Conservation (phyloP, 2,113 vertebrate species). For the Paramormyrops kingsleyae region DNA sequence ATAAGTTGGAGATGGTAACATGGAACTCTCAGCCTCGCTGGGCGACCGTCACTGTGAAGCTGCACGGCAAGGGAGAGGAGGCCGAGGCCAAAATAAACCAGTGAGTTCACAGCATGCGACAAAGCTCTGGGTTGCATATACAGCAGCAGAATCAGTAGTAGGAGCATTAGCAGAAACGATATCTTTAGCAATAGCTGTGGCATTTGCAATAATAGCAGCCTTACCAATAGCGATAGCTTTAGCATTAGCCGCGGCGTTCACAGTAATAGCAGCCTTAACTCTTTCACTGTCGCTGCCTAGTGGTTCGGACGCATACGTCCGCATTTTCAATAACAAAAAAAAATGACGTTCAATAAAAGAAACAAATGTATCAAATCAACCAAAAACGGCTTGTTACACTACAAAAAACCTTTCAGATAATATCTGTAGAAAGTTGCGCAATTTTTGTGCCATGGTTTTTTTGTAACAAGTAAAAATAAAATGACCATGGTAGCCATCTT, state of each 20-base stretch:
- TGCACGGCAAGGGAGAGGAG: slow-evolving; percentile 52
- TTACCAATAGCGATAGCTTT: background rate
- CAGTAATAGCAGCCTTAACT: background rate
- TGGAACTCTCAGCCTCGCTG: slow-evolving; percentile 71
- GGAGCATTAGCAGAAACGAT: background rate
- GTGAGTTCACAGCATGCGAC: slow-evolving; percentile 43
- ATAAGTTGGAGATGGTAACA: slow-evolving; percentile 72
- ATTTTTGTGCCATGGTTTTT: no score
- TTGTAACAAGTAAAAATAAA: no score
- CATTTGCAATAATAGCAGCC: background rate
- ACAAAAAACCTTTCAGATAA: no score
- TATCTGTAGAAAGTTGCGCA: no score
- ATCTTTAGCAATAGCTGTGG: background rate
- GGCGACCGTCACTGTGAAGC: slow-evolving; percentile 70
- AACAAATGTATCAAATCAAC: no score
- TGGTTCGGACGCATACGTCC: no score
- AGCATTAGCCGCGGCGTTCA: background rate
- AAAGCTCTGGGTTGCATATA: background rate
- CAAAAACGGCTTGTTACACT: no score
- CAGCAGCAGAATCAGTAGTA: background rate
- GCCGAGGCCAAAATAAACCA: slow-evolving; percentile 52
- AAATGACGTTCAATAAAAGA: no score
- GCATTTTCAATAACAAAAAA: no score
- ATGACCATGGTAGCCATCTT: no score
- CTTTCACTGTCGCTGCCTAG: no score